phyloP scores from a whole-genome alignment of 2,113 vertebrate species.

The Sorex fumeus region DNA sequence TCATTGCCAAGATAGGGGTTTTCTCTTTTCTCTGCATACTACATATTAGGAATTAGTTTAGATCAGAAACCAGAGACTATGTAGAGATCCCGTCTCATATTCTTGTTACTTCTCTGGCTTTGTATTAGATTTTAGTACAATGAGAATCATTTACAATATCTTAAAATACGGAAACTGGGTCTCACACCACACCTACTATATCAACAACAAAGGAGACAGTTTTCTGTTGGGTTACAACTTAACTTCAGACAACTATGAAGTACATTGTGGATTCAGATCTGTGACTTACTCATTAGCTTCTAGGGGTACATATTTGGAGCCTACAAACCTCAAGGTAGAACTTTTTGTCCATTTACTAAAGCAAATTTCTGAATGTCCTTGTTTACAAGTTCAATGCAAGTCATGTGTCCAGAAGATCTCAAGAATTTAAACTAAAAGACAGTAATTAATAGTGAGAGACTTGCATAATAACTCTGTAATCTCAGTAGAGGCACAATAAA shows the following conservation, averaged over 20 bases:
- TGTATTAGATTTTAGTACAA: rapidly evolving
- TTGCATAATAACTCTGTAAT: neutral
- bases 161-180: neutral
- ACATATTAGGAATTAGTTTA: neutral
- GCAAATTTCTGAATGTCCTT: neutral
- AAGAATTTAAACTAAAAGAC: constrained; percentile 33
- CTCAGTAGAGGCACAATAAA: neutral
- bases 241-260: neutral
- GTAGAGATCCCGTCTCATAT: neutral
- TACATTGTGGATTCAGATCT: neutral
- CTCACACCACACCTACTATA: no score
- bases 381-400: neutral
- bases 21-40: neutral
- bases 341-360: neutral
- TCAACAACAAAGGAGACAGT: neutral
- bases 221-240: neutral
- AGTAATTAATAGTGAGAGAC: constrained; percentile 21
- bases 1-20: constrained; percentile 1
- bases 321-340: neutral
- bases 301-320: no score
- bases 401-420: neutral
- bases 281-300: neutral
- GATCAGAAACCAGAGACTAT: neutral
- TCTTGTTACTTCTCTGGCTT: neutral
- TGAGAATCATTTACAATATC: neutral